Evolutionary conservation across 2,113 vertebrate species (phyloP).

Genomic region (Pteronura brasiliensis): DNA sequence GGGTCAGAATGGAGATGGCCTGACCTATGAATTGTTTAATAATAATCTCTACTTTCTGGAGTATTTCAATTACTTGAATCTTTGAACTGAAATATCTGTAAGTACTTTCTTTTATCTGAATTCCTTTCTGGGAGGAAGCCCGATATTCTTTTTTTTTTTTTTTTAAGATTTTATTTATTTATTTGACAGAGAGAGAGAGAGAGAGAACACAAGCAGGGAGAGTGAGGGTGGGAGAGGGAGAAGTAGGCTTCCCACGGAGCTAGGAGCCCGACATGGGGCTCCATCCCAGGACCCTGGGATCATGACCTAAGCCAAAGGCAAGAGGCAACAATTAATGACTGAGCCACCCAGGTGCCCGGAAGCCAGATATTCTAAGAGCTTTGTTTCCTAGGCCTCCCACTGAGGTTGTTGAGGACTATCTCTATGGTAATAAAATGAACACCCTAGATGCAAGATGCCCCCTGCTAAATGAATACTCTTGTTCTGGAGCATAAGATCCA

Average conservation of each 20-base stretch:
- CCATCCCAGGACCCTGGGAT: too few species aligned
- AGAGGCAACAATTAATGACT: too few species aligned
- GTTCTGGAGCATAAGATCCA: neutral
- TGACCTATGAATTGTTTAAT: constrained; percentile 73
- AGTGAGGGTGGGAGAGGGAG: too few species aligned
- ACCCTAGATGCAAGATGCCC: constrained; percentile 53
- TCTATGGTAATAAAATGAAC: constrained; percentile 71
- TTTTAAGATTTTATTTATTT: too few species aligned
- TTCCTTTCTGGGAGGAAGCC: constrained; percentile 61
- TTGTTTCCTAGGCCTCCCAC: constrained; percentile 47
- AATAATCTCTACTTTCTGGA: constrained; percentile 40
- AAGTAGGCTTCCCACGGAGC: too few species aligned
- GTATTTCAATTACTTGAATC: constrained; percentile 76
- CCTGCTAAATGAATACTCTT: neutral
- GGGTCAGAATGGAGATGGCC: neutral
- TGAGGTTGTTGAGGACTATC: constrained; percentile 78
- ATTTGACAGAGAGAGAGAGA: too few species aligned
- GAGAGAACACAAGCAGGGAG: too few species aligned
- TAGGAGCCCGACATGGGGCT: too few species aligned
- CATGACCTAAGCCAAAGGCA: too few species aligned
- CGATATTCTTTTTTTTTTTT: constrained; percentile 50
- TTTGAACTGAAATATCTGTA: constrained; percentile 79
- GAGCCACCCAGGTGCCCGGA: neutral
- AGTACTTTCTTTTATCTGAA: constrained; percentile 72
- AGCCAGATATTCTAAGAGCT: constrained; percentile 76